Conservation (phyloP, 2,797 vertebrate species). For the Alcedo atthis region DNA sequence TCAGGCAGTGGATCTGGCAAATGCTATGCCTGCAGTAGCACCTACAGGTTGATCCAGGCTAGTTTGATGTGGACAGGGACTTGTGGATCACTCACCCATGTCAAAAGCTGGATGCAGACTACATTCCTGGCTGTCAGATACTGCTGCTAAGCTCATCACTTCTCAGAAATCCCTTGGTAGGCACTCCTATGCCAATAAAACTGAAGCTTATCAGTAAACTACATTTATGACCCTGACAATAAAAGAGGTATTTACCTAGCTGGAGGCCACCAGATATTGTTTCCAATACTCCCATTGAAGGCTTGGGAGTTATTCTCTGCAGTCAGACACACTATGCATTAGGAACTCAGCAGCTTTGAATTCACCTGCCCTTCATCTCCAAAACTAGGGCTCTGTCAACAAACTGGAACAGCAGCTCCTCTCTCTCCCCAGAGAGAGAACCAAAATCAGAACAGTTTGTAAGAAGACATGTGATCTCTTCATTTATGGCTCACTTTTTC, state of each 20-base stretch:
- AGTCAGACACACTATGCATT: background rate
- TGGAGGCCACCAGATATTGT: background rate
- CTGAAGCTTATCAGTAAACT: background rate
- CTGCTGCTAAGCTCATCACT: background rate
- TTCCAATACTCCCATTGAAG: background rate
- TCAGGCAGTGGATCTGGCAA: background rate
- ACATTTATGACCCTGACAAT: background rate
- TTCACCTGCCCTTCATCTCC: fast-evolving
- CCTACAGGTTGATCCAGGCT: background rate
- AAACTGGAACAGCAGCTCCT: background rate
- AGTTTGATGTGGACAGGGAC: background rate
- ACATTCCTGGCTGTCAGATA: background rate
- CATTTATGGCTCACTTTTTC: background rate
- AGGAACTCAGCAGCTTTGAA: background rate
- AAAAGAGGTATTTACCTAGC: background rate
- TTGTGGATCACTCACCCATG: background rate
- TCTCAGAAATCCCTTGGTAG: background rate
- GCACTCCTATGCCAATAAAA: background rate
- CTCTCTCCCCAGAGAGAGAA: background rate
- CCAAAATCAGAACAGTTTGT: background rate
- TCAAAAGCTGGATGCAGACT: fast-evolving
- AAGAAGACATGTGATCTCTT: background rate
- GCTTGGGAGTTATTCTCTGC: background rate
- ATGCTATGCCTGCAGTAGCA: background rate
- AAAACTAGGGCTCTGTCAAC: background rate